phyloP scores from a whole-genome alignment of 92 coral and sea anemone species.

The Porites cylindrica region DNA sequence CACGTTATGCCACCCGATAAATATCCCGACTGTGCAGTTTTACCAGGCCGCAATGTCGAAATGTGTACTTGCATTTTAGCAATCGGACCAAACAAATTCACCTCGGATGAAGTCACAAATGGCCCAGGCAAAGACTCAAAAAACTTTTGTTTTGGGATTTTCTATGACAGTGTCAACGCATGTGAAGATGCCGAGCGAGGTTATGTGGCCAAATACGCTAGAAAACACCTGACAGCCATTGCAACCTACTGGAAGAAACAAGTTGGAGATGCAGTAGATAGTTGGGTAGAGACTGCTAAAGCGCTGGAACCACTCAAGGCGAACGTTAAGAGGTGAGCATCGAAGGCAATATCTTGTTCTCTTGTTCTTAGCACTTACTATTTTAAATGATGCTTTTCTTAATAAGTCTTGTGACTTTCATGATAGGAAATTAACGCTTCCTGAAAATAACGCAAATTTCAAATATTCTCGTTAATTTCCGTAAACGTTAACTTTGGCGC shows the following conservation, averaged over 20 bases:
- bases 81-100: constrained; percentile 35
- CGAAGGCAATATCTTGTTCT: too few relatives aligned
- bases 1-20: constrained; percentile 17
- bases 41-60: neutral
- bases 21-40: neutral
- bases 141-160: constrained; percentile 13
- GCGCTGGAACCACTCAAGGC: neutral
- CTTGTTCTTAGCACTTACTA: too few relatives aligned
- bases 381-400: too few relatives aligned
- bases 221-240: neutral
- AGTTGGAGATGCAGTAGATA: constrained; percentile 8
- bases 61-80: constrained; percentile 24
- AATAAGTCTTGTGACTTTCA: too few relatives aligned
- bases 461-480: too few relatives aligned
- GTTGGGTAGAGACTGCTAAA: constrained; percentile 9
- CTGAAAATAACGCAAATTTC: too few relatives aligned
- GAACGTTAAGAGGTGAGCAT: constrained; percentile 16
- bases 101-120: neutral
- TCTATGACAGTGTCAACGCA: neutral
- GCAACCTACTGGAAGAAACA: constrained; percentile 26
- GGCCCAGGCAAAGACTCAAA: neutral
- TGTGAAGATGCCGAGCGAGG: neutral
- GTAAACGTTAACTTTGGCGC: too few relatives aligned
- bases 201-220: neutral
- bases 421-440: too few relatives aligned